Percentiles rank a stretch among this genome's conserved stretches.
phyloP scores from a whole-genome alignment of 2,888 invertebrate species.

The Xanthorhoe designata region DNA sequence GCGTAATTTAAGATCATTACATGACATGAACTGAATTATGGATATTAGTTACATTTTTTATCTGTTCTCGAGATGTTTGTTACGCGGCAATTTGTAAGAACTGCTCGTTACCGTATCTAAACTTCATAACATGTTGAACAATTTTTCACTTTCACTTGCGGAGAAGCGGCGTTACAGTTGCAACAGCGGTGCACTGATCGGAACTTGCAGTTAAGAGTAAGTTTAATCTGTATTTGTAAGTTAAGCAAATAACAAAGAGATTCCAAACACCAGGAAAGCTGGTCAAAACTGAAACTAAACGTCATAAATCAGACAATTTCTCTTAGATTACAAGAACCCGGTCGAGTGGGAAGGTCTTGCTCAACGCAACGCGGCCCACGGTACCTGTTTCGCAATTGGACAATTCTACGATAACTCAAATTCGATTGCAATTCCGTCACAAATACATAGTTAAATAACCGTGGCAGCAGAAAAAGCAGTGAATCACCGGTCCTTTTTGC shows the following conservation, averaged over 20 bases:
- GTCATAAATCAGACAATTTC: conserved; percentile 24
- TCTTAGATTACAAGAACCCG: conserved; percentile 12
- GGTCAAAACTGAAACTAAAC: conserved; percentile 3
- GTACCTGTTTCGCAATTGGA: conserved; percentile 17
- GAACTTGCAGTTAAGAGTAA: no score
- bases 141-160: neutral
- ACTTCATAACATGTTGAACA: neutral
- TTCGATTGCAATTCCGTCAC: conserved; percentile 5
- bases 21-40: conserved; percentile 12
- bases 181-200: no score
- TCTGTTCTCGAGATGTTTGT: neutral
- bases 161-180: neutral
- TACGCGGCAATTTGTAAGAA: neutral
- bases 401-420: conserved; percentile 25
- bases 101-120: neutral
- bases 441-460: conserved; percentile 5
- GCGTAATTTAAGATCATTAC: conserved; percentile 35
- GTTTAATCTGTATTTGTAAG: no score
- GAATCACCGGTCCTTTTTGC: conserved; percentile 27
- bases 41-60: conserved; percentile 13
- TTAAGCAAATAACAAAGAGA: neutral
- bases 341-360: conserved; percentile 15
- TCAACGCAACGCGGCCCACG: conserved; percentile 5
- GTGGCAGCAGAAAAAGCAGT: conserved; percentile 7
- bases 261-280: conserved; percentile 5